These are phyloP conservation scores for Norana najaformis DNA, from an alignment of 2,888 invertebrate genomes.

Conservation along the genomic window DNA sequence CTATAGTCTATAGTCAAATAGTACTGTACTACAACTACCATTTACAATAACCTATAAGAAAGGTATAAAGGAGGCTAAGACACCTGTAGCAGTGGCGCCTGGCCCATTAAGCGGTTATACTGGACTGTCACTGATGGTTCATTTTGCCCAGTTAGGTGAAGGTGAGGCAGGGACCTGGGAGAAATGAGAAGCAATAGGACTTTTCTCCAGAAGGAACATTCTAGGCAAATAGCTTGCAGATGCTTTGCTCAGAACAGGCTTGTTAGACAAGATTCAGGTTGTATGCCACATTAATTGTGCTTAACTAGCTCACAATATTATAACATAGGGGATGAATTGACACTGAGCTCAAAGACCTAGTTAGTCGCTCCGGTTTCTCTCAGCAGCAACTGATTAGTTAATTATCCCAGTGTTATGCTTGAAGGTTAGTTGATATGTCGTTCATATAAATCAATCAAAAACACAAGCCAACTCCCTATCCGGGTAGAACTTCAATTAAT, in stretches of 20 bases:
- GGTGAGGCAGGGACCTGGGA: too few species aligned
- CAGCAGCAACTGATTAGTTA: neutral
- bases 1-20: neutral
- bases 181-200: neutral
- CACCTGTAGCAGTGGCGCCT: neutral
- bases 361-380: neutral
- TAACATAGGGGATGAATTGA: too few species aligned
- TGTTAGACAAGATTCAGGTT: neutral
- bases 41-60: neutral
- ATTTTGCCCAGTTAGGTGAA: neutral
- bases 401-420: neutral
- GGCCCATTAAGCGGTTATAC: neutral
- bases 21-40: neutral
- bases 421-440: neutral
- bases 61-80: neutral
- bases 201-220: neutral
- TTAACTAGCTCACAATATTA: neutral
- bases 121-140: neutral
- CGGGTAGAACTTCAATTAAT: neutral
- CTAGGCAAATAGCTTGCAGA: too few species aligned
- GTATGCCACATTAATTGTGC: neutral
- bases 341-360: neutral
- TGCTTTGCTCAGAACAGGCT: neutral
- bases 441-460: neutral
- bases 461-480: neutral